A percentile compares a stretch with the other conserved stretches of the same genome.
These are phyloP conservation scores for Strigamia crassipes DNA, from an alignment of 2,888 invertebrate species.

Conservation along the genomic window DNA sequence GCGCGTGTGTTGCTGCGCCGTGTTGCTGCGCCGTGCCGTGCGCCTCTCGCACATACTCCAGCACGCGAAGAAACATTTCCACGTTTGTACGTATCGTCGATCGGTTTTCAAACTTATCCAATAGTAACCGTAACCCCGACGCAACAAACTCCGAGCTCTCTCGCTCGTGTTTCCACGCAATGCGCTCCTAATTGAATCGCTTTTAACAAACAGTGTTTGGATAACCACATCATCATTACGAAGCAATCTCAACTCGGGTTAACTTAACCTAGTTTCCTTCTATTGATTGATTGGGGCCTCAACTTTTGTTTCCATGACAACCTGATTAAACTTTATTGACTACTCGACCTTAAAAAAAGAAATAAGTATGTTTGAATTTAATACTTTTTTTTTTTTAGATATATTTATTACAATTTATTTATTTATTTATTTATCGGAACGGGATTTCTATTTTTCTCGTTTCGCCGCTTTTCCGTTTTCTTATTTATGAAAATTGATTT, in stretches of 20 bases:
- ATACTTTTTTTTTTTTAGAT: not conserved
- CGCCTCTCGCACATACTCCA: not conserved
- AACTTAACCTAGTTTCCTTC: not conserved
- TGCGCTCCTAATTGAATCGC: not conserved
- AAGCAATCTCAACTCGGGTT: conserved; percentile 8
- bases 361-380: not conserved
- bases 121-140: not conserved
- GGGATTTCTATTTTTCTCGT: not conserved
- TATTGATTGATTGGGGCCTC: not conserved
- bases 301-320: not conserved
- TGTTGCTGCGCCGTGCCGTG: no score
- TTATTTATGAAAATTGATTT: not conserved
- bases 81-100: not conserved
- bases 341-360: not conserved
- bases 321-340: conserved; percentile 4
- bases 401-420: not conserved
- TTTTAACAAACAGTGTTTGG: not conserved
- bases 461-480: not conserved
- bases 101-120: not conserved
- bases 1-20: not conserved
- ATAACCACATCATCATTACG: not conserved
- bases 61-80: not conserved
- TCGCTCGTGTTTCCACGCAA: not conserved
- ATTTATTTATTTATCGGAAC: not conserved
- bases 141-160: not conserved